These are phyloP conservation scores for Macaca mulatta DNA, from an alignment of 2,113 vertebrate species.

Conservation along the genomic window DNA sequence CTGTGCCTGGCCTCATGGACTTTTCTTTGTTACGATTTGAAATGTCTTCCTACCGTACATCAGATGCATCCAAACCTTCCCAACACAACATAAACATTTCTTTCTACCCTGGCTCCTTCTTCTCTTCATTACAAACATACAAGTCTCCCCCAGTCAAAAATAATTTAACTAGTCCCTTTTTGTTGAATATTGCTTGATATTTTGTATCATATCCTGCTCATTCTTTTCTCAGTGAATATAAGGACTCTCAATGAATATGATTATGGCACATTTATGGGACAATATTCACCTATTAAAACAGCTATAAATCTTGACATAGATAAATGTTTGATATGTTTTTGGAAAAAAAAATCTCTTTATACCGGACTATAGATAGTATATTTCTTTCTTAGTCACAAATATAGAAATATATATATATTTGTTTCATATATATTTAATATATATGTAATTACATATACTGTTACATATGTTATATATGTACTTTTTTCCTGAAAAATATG, in stretches of 20 bases:
- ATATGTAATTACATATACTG: no score
- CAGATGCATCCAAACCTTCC: not conserved
- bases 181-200: not conserved
- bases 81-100: not conserved
- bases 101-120: not conserved
- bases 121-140: not conserved
- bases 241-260: not conserved
- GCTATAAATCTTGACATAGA: conserved; percentile 1
- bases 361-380: not conserved
- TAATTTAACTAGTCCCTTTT: not conserved
- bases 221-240: not conserved
- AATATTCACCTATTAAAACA: not conserved
- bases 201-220: not conserved
- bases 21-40: not conserved
- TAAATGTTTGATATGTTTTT: conserved; percentile 2
- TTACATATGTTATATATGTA: not conserved
- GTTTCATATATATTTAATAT: no score
- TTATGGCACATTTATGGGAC: not conserved
- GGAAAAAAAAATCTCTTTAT: not conserved
- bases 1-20: not conserved
- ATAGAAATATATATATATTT: not conserved
- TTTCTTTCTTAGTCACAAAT: conserved; percentile 29
- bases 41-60: not conserved
- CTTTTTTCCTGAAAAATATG: not conserved
- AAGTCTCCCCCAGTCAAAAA: not conserved